phyloP scores from a whole-genome alignment of 2,888 invertebrate species.

The Frankliniella fusca region DNA sequence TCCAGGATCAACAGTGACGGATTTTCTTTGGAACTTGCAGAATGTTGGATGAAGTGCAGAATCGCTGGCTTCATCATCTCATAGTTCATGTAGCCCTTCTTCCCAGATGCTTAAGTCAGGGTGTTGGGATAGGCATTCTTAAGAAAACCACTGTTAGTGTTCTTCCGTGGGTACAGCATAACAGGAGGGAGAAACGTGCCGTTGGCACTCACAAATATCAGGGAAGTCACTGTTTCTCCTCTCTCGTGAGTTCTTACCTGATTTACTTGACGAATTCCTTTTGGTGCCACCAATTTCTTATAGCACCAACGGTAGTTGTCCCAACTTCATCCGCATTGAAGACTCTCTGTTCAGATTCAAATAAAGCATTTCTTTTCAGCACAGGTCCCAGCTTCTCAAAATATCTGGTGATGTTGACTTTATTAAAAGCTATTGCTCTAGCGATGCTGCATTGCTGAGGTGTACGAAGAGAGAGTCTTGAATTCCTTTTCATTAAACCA shows the following conservation, averaged over 20 bases:
- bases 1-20: conserved; percentile 39
- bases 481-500: neutral
- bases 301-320: conserved; percentile 29
- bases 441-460: neutral
- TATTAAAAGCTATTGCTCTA: neutral
- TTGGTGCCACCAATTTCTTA: neutral
- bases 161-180: neutral
- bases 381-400: neutral
- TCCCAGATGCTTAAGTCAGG: neutral
- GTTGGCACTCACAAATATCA: neutral
- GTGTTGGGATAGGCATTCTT: neutral
- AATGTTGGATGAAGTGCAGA: conserved; percentile 33
- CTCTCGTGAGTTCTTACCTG: neutral
- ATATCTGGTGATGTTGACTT: neutral
- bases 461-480: neutral
- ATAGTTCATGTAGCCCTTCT: neutral
- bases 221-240: neutral
- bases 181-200: neutral
- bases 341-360: neutral
- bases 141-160: neutral
- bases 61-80: neutral
- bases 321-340: neutral
- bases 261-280: neutral
- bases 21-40: conserved; percentile 35
- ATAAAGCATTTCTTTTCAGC: conserved; percentile 15